phyloP scores from a whole-genome alignment of 2,888 invertebrate genomes.

The Ceriagrion tenellum region DNA sequence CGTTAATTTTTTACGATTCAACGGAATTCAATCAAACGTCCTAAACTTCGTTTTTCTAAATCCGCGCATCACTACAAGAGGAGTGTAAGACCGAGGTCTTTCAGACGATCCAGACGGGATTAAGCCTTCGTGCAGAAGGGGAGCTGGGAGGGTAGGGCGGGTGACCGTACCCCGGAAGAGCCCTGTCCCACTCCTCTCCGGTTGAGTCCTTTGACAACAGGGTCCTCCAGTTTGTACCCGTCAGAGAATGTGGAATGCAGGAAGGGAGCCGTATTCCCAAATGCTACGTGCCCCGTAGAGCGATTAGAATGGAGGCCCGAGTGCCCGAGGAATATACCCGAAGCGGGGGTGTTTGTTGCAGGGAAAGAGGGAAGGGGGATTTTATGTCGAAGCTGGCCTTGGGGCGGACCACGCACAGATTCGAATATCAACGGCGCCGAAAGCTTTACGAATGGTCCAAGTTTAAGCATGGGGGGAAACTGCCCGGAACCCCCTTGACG shows the following conservation, averaged over 20 bases:
- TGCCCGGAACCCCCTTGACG: no score
- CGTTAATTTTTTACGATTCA: no score
- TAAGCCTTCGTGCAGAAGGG: no score
- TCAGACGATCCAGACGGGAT: no score
- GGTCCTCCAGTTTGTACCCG: no score
- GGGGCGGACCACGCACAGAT: background rate
- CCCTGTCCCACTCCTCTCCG: background rate
- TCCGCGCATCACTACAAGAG: no score
- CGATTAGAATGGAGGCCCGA: background rate
- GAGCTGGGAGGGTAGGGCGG: no score
- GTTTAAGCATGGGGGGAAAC: no score
- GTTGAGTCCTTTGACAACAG: background rate
- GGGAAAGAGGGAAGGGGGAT: background rate
- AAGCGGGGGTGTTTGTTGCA: background rate
- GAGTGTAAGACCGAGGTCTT: no score
- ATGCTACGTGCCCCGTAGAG: background rate
- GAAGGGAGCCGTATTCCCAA: background rate
- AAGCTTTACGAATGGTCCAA: background rate
- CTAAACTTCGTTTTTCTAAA: no score
- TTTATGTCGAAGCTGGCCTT: conserved; percentile 16
- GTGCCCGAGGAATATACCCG: background rate
- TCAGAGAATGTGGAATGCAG: background rate
- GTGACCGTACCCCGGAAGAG: background rate
- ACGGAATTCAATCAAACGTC: no score
- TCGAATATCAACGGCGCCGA: background rate